phyloP scores from a whole-genome alignment of 2,113 vertebrate species.

The sheep (Ovis aries) region DNA sequence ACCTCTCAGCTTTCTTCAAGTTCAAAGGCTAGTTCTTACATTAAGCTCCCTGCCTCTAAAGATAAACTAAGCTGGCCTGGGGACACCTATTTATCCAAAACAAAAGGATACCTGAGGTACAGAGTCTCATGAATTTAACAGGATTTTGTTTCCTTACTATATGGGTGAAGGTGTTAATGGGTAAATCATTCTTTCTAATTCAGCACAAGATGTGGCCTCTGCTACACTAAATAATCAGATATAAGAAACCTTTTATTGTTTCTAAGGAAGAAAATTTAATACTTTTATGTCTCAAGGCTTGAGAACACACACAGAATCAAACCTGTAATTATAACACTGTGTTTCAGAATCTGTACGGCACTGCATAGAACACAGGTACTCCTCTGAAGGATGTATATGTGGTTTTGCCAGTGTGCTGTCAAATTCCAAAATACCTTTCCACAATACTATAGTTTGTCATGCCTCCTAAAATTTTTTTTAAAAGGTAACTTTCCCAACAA shows the following conservation, averaged over 20 bases:
- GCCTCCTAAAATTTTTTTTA: background rate
- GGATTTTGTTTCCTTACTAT: constrained; percentile 25
- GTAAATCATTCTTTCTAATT: constrained; percentile 47
- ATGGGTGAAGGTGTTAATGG: constrained; percentile 23
- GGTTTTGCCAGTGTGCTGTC: background rate
- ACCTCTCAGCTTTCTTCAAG: background rate
- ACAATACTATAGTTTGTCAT: background rate
- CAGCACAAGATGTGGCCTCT: background rate
- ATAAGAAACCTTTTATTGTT: background rate
- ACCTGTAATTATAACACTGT: background rate
- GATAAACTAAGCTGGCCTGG: constrained; percentile 36
- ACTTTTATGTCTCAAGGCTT: constrained; percentile 11
- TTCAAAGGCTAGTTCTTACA: constrained; percentile 14
- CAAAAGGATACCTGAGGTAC: constrained; percentile 15
- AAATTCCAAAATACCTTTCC: background rate
- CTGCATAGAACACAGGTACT: background rate
- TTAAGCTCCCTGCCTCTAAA: background rate
- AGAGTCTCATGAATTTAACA: constrained; percentile 18
- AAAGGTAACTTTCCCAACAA: background rate
- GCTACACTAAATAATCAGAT: constrained; percentile 1
- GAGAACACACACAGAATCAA: constrained; percentile 15
- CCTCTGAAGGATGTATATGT: background rate
- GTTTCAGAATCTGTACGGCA: background rate
- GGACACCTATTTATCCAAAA: constrained; percentile 26
- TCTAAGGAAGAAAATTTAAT: constrained; percentile 15